Evolutionary conservation across 2,888 invertebrate genomes (phyloP).

Genomic region (Ischnus inquisitorius): DNA sequence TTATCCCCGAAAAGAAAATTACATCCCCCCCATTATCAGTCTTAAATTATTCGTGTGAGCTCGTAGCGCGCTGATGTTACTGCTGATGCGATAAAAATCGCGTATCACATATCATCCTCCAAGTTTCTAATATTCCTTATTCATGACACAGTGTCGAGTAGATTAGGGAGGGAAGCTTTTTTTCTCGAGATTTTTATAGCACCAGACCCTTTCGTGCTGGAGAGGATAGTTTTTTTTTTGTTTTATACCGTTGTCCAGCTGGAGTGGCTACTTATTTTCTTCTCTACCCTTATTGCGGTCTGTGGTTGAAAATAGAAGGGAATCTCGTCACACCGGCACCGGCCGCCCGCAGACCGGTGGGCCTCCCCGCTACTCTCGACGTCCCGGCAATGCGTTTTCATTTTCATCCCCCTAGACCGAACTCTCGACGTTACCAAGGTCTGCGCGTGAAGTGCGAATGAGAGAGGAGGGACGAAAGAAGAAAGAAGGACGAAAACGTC

Average conservation of each 20-base stretch:
- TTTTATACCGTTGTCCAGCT: constrained; percentile 30
- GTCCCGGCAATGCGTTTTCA: constrained; percentile 67
- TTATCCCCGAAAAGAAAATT: background rate
- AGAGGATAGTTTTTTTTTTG: background rate
- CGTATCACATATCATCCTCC: background rate
- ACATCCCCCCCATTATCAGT: background rate
- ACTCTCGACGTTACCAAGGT: constrained; percentile 40
- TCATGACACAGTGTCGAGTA: constrained; percentile 20
- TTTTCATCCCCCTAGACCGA: constrained; percentile 54
- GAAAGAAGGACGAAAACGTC: constrained; percentile 38
- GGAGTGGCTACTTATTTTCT: constrained; percentile 48
- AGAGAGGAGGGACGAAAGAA: constrained; percentile 11
- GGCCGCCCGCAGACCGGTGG: background rate
- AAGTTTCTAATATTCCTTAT: constrained; percentile 1
- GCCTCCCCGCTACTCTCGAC: constrained; percentile 39
- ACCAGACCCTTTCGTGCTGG: background rate
- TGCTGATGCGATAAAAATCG: background rate
- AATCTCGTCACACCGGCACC: constrained; percentile 25
- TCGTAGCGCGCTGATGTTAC: background rate
- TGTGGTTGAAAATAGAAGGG: constrained; percentile 30
- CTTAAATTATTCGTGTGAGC: background rate
- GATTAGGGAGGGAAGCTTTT: constrained; percentile 35
- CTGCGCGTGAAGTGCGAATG: constrained; percentile 29
- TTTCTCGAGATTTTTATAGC: constrained; percentile 35
- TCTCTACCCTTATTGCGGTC: constrained; percentile 14